Base-by-base conservation (phyloP, 2,888 invertebrate species). In the Lycocerus yunnanus region DNA sequence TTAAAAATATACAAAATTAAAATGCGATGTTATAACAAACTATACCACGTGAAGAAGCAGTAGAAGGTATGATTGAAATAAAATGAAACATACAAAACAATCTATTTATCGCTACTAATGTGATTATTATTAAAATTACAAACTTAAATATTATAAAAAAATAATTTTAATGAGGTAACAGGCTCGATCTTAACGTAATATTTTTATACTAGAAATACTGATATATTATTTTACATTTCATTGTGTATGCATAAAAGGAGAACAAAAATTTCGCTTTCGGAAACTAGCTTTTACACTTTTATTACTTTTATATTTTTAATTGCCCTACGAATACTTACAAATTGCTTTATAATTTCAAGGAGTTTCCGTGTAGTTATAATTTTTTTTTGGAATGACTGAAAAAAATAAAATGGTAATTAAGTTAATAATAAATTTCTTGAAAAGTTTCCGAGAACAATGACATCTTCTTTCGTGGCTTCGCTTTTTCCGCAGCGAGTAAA, bases 371-470 rank as follows among this genome's bases (percentile, higher is more conserved):
- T 43, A 43, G 43, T 43, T 43, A 13, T 11, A 27, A 27, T 16
- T 24, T 15, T 69, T n/a, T 21, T 69, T 60, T 73, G 73, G 73
- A 68, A 73, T 70, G 73, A 58, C 73, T 73, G 70, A 73, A 66
- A 71, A 71, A 67, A 13, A 66, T 63, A 65, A 18, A 65, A 58
- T 14, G 27, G 60, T 18, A 65, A 58, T 63, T 18, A 18, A n/a
- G 61, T 63, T 63, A 63, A 18, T 63, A 63, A 63, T 20, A 16
- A 70, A 43, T 15, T 43, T 20, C 18, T 59, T 27, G 27, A 66
- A 58, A 59, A 24, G 67, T 59, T 71, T 67, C 67, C 71, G 60
- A 60, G 58, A 65, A 71, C 58, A 66, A 66, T 66, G 59, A 27
- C 66, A 70, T 61, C 27, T 27, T 70, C 15, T 63, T 70, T 63